Base-by-base conservation (phyloP, 2,797 vertebrate genomes). In the Salmo trutta region DNA sequence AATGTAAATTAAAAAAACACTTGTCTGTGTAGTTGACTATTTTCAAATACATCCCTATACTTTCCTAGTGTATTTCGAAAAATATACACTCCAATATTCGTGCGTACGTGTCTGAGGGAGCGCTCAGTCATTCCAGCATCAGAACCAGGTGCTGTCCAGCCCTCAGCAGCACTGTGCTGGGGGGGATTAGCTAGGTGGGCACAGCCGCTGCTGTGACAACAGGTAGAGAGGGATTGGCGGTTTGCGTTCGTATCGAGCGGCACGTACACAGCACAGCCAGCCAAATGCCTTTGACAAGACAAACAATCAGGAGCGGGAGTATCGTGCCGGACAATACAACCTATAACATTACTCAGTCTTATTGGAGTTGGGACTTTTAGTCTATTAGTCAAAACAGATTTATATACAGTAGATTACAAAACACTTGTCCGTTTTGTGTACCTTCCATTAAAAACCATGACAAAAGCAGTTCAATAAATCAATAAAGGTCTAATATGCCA, bases 201-300 rank as follows among this genome's bases (percentile, higher is more conserved):
- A 84, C 71, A 74, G 82, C 62, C 71, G 41, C 41, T 47, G 83
- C 86, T 88, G 86, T 85, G 88, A 87, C 86, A 90, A 91, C 85
- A 88, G 80, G 80, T 82, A 79, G 83, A 77, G 66, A 81, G 76
- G 81, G 90, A 86, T 81, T 81, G 84, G 81, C 83, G 79, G 79
- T 76, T 83, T 69, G 79, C 75, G 86, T 90, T 90, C 59, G 73
- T 83, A 76, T 79, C 47, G 80, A 87, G 82, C 76, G 0, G 89
- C 91, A 93, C 86, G 89, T 93, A 93, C 82, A 56, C 91, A 90
- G 75, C 52, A 72, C 72, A 84, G 77, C 77, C 85, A 81, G 88
- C 88, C 86, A 86, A 89, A 86, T 75, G 68, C 80, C 85, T 88
- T 82, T 79, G 78, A 83, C 36, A 84, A 85, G 80, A 84, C 86